Evolutionary conservation across 1,140 invertebrate species (phyloP), one percentile per base, ranked within the genome.

Genomic region (Nylanderia fulva): DNA sequence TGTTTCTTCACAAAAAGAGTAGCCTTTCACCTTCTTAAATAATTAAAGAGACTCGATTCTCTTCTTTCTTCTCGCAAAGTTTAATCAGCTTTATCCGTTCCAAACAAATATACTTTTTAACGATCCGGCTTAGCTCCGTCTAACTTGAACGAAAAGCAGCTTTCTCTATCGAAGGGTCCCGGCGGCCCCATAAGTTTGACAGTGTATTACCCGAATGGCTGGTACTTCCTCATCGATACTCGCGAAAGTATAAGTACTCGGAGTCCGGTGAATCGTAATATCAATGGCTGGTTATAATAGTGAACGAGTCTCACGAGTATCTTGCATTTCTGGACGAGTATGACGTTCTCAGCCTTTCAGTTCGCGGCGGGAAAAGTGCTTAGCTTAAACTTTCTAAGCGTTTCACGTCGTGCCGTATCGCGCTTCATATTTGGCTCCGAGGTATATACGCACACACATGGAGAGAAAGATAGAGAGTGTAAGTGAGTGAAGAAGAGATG

Each of bases 371-470:
- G 89, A 93, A 93, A 93, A 93, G 92, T 92, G 90, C 86, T 86
- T 85, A 64, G 69, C 76, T 86, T 89, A 88, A 93, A 93, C 92
- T 93, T 93, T 93, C 92, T 93, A 93, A 92, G 91, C 88, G 80
- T 87, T 91, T 92, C 91, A 91, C 91, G 90, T 89, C 88, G 83
- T 79, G 85, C 87, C 87, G 87, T 89, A 86, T 91, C 86, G 79
- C 75, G 33, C 27, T 33, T 74, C 86, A 84, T 83, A 85, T 72
- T 86, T 85, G 82, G 63, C 21, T 1, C 15, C 42, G 63, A 48
- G 18, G 33, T 48, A 29, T n/a, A 39, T 7, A 9, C 39, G 9
- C 7, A 42, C 7, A 42, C 9, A 42, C n/a, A n/a, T n/a, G n/a
- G 24, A 61, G 39, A 76, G 56, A n/a, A 9, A 76, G 15, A 36